phyloP scores from a whole-genome alignment of 2,797 vertebrate species.

The Macropodus opercularis region DNA sequence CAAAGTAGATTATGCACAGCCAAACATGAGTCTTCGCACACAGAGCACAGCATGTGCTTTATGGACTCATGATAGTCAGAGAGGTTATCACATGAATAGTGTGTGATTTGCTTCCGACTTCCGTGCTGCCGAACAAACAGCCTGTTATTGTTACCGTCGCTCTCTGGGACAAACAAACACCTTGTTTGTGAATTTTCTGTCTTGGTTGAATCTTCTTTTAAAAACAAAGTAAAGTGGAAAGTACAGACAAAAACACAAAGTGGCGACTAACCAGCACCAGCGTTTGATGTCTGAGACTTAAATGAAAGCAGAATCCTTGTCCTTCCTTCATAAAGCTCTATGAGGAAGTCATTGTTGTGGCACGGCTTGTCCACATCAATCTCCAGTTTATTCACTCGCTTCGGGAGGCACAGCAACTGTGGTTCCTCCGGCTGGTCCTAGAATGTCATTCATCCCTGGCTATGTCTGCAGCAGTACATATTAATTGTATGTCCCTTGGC shows the following conservation, averaged over 20 bases:
- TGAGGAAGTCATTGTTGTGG: constrained; percentile 70
- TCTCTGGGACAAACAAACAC: constrained; percentile 9
- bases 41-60: constrained; percentile 17
- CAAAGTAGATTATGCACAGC: constrained; percentile 29
- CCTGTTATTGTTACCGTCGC: constrained; percentile 8
- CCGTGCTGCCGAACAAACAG: constrained; percentile 11
- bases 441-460: constrained; percentile 40
- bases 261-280: constrained; percentile 8
- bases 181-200: constrained; percentile 24
- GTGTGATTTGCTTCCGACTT: constrained; percentile 37
- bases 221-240: constrained; percentile 18
- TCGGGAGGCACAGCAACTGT: constrained; percentile 40
- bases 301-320: constrained; percentile 56
- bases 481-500: constrained; percentile 4
- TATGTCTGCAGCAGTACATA: constrained; percentile 51
- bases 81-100: constrained; percentile 55
- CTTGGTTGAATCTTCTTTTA: constrained; percentile 17
- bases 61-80: constrained; percentile 8
- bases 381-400: constrained; percentile 63
- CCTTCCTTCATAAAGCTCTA: constrained; percentile 36
- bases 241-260: constrained; percentile 14
- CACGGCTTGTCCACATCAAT: constrained; percentile 65
- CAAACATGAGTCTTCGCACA: constrained; percentile 7
- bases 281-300: constrained; percentile 44
- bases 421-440: constrained; percentile 44